phyloP scores from a whole-genome alignment of 2,797 vertebrate genomes.

The Chromobotia macracanthus region DNA sequence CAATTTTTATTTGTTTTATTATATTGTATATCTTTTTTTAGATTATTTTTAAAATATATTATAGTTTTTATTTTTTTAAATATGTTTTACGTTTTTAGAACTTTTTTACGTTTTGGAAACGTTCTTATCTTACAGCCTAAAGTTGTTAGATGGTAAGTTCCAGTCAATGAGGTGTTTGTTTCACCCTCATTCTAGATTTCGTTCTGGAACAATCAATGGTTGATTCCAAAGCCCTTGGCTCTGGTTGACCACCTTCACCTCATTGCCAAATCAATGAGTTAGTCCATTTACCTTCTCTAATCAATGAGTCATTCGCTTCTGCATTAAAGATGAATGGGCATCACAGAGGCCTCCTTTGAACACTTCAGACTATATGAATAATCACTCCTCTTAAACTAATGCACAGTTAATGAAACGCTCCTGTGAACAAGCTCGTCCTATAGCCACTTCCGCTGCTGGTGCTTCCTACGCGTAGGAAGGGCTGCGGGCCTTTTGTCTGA shows the following conservation, averaged over 20 bases:
- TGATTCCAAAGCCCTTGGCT: conserved; percentile 29
- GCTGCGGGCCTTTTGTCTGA: conserved; percentile 25
- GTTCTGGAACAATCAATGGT: conserved; percentile 39
- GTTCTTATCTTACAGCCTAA: no score
- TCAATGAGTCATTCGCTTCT: conserved; percentile 54
- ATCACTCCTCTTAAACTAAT: conserved; percentile 26
- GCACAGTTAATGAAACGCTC: conserved; percentile 32
- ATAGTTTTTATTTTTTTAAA: no score
- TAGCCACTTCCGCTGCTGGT: neutral
- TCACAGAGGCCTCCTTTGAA: conserved; percentile 6
- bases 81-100: no score
- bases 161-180: conserved; percentile 44
- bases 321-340: conserved; percentile 52
- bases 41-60: no score
- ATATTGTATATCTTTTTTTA: no score
- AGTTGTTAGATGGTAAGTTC: neutral
- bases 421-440: conserved; percentile 12
- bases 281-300: conserved; percentile 47
- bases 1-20: no score
- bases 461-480: conserved; percentile 16
- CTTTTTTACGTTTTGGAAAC: no score
- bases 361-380: conserved; percentile 18
- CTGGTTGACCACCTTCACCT: conserved; percentile 35
- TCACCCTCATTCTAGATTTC: conserved; percentile 68
- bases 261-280: conserved; percentile 53